These are phyloP conservation scores for Cyclophora albipunctata DNA, from an alignment of 2,888 invertebrate genomes.

Conservation along the genomic window DNA sequence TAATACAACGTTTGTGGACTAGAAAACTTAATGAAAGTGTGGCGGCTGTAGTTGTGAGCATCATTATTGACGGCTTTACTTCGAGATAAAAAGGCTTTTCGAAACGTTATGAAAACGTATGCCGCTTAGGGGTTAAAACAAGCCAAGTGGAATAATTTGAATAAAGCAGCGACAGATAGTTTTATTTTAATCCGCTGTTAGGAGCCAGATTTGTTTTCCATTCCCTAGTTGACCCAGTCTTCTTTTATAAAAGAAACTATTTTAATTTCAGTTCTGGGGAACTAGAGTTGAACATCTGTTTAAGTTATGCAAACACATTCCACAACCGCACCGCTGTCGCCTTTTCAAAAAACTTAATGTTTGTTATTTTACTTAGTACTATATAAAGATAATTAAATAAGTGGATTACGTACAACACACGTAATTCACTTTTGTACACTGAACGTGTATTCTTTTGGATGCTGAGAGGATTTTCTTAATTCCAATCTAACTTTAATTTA, in stretches of 20 bases:
- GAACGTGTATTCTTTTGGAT: no score
- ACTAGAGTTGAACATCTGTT: not conserved
- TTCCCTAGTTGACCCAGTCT: constrained; percentile 14
- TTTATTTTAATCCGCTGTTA: constrained; percentile 26
- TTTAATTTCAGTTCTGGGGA: not conserved
- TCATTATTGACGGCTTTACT: constrained; percentile 65
- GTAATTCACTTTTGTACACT: no score
- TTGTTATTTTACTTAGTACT: no score
- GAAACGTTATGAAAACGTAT: constrained; percentile 56
- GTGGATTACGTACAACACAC: no score
- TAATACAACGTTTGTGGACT: constrained; percentile 48
- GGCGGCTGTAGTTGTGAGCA: constrained; percentile 44
- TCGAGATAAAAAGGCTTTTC: constrained; percentile 54
- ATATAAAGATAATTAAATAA: no score
- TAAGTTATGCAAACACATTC: not conserved
- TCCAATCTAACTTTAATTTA: no score
- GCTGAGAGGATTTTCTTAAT: no score
- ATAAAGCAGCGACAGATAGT: constrained; percentile 21
- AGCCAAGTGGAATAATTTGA: constrained; percentile 38
- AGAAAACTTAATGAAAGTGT: constrained; percentile 66
- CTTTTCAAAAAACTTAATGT: not conserved
- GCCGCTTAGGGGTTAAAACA: constrained; percentile 46
- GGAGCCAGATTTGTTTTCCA: constrained; percentile 14
- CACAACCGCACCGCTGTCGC: not conserved
- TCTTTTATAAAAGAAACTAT: constrained; percentile 6